Conservation (phyloP, 2,888 invertebrate genomes). For the Mermis nigrescens region DNA sequence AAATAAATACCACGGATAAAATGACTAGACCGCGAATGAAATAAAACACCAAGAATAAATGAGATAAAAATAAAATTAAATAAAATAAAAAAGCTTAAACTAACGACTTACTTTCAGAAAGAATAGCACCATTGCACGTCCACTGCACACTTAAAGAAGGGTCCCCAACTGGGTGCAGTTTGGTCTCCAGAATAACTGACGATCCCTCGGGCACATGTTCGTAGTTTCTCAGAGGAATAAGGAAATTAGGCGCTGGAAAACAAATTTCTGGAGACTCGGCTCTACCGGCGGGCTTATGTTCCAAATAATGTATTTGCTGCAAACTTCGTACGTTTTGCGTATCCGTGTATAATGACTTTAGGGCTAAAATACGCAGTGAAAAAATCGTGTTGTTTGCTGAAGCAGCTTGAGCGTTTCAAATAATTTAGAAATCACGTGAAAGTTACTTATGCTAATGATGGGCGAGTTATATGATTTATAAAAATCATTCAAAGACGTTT, state of each 20-base stretch:
- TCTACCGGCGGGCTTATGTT: conserved; percentile 40
- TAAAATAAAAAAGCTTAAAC: too few species aligned
- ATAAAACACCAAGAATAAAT: neutral
- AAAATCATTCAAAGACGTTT: too few species aligned
- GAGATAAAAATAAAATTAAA: neutral
- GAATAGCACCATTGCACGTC: conserved; percentile 71
- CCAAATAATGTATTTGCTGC: conserved; percentile 70
- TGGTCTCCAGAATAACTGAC: conserved; percentile 46
- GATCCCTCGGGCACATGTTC: conserved; percentile 26
- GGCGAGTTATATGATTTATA: too few species aligned
- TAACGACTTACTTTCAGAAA: conserved; percentile 17
- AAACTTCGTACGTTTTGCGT: conserved; percentile 80
- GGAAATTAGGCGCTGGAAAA: conserved; percentile 13
- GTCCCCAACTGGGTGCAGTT: conserved; percentile 79
- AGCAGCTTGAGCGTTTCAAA: too few species aligned
- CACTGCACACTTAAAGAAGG: conserved; percentile 79
- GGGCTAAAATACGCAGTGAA: conserved; percentile 12
- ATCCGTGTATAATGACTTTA: conserved; percentile 41
- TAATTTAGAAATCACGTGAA: too few species aligned
- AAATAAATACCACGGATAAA: too few species aligned
- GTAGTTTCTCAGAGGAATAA: conserved; percentile 16
- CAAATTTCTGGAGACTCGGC: conserved; percentile 24
- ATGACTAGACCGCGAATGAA: too few species aligned
- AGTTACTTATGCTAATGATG: too few species aligned
- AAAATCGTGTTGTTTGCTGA: neutral